Base-by-base conservation (phyloP, 2,113 vertebrate species). In the Ptychochromis oligacanthus region DNA sequence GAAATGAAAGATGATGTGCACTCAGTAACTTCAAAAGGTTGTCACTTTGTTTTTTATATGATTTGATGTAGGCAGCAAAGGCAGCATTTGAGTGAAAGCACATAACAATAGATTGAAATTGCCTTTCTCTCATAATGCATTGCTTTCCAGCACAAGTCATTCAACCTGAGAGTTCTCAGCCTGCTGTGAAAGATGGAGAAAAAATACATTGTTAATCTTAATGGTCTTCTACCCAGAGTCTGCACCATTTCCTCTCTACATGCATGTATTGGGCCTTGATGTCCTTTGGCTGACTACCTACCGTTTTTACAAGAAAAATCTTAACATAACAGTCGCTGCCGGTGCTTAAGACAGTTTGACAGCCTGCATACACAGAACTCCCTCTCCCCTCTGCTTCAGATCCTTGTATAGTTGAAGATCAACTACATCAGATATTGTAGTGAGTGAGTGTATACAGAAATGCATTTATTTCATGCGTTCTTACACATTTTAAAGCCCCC, bases 1-100 rank as follows among this genome's bases (percentile, higher is more conserved):
- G 91, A 92, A 93, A 93, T 92, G 93, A 85, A 91, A 94, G 88
- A 90, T 81, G 90, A 92, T 91, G 91, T 72, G 86, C 82, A 34
- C 87, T 88, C 86, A 56, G 88, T 80, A 84, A 77, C 89, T 88
- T 87, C 61, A 82, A 93, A 93, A 93, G 91, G 90, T 87, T 91
- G 86, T 84, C 88, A 87, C 83, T 88, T 83, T 81, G 75, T 80
- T 91, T 89, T 49, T 85, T 76, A 58, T 79, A 43, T 85, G 75
- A 88, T 90, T 87, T 80, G 77, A 89, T 86, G 88, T 88, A 40
- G 40, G 87, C 76, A 46, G 83, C 31, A 9, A 31, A 61, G 81
- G 86, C 67, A 61, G 72, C n/a, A 38, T 82, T 91, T 72, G 60
- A 90, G 77, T 55, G 72, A 88, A 82, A 87, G 82, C 26, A 60